Percentiles rank a stretch among this genome's conserved stretches.
Evolutionary conservation across 1,140 invertebrate genomes (phyloP).

Genomic region (Calephelis nemesis): DNA sequence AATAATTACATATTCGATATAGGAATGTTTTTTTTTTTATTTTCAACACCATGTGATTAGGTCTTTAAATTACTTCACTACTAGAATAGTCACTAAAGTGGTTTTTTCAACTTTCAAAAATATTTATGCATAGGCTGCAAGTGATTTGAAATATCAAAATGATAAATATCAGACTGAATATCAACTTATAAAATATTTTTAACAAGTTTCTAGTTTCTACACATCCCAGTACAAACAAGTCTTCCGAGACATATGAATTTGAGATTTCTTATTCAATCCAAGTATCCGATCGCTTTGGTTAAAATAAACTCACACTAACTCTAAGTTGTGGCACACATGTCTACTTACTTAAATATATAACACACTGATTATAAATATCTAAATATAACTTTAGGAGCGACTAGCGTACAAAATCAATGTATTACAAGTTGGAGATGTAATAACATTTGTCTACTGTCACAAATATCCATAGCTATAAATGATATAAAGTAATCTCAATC

Average conservation of each 20-base stretch:
- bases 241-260: background rate
- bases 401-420: background rate
- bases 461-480: constrained; percentile 2
- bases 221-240: background rate
- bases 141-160: too few relatives aligned
- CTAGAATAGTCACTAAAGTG: too few relatives aligned
- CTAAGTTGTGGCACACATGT: constrained; percentile 6
- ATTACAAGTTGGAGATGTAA: too few relatives aligned
- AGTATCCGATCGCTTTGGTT: background rate
- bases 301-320: constrained; percentile 2
- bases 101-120: too few relatives aligned
- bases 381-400: background rate
- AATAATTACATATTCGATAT: too few relatives aligned
- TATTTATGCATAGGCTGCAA: too few relatives aligned
- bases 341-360: constrained; percentile 4
- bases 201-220: background rate
- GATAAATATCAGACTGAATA: too few relatives aligned
- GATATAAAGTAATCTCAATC: background rate
- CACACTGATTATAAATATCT: constrained; percentile 6
- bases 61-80: too few relatives aligned
- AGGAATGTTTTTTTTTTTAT: too few relatives aligned
- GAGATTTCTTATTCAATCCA: background rate
- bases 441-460: too few relatives aligned
- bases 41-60: too few relatives aligned
- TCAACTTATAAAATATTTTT: background rate